Conservation (phyloP, 2,113 vertebrate genomes). For the Sander vitreus region DNA sequence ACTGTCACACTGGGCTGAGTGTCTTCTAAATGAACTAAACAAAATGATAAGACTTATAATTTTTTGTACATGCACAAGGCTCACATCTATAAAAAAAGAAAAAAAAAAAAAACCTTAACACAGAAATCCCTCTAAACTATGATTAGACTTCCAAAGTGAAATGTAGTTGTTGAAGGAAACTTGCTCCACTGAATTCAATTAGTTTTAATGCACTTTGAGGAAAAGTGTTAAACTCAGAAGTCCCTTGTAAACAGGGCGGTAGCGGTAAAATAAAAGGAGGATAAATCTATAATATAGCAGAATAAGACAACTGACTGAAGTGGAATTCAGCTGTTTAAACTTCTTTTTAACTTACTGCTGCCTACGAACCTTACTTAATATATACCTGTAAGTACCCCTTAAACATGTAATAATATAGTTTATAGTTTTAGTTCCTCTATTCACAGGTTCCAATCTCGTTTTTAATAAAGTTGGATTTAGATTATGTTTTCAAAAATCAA, state of each 20-base stretch:
- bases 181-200: background rate
- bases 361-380: no score
- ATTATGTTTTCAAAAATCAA: no score
- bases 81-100: background rate
- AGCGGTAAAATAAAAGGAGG: background rate
- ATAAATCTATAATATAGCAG: background rate
- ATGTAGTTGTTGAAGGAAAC: background rate
- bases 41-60: background rate
- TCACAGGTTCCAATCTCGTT: background rate
- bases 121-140: background rate
- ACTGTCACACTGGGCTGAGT: background rate
- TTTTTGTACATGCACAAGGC: background rate
- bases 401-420: no score
- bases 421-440: background rate
- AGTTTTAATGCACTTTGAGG: background rate
- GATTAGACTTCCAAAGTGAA: background rate
- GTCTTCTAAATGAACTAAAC: background rate
- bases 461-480: no score
- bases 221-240: background rate
- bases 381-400: no score
- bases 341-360: no score
- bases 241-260: background rate
- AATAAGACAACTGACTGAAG: background rate
- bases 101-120: background rate
- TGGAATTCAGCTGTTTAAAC: no score